phyloP scores from a whole-genome alignment of 2,888 invertebrate species.

The Keiferia lycopersicella region DNA sequence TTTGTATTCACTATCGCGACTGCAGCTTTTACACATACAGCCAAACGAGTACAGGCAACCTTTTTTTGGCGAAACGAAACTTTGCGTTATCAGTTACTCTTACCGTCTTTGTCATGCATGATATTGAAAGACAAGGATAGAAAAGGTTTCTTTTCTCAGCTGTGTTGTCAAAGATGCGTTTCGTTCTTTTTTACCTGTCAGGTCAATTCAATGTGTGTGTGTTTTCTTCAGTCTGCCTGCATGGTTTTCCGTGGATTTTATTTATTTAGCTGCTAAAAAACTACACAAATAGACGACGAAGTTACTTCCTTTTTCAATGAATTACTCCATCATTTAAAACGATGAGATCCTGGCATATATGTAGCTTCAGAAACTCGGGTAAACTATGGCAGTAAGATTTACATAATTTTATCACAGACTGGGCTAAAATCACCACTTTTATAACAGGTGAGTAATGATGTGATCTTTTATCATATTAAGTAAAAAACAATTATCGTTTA shows the following conservation, averaged over 20 bases:
- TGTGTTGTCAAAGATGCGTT: slow-evolving; percentile 1
- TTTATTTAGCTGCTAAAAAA: background rate
- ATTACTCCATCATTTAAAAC: background rate
- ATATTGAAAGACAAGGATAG: background rate
- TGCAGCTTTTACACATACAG: background rate
- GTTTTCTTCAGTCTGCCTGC: slow-evolving; percentile 7
- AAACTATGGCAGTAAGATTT: slow-evolving; percentile 19
- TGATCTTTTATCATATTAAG: background rate
- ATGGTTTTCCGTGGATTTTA: slow-evolving; percentile 4
- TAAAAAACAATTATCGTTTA: background rate
- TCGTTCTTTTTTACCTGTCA: background rate
- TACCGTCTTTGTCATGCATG: background rate
- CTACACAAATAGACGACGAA: background rate
- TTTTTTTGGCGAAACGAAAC: too few relatives aligned
- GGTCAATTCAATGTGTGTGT: background rate
- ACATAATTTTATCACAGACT: slow-evolving; percentile 29
- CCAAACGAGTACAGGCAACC: too few relatives aligned
- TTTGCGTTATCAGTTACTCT: background rate
- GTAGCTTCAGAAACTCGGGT: background rate
- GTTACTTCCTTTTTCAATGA: background rate
- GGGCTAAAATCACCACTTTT: slow-evolving; percentile 8
- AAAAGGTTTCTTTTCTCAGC: background rate
- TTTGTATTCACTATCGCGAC: background rate
- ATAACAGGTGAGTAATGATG: slow-evolving; percentile 20
- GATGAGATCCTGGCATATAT: background rate